Evolutionary conservation across 2,113 vertebrate genomes (phyloP).

Genomic region (Lepus timidus): DNA sequence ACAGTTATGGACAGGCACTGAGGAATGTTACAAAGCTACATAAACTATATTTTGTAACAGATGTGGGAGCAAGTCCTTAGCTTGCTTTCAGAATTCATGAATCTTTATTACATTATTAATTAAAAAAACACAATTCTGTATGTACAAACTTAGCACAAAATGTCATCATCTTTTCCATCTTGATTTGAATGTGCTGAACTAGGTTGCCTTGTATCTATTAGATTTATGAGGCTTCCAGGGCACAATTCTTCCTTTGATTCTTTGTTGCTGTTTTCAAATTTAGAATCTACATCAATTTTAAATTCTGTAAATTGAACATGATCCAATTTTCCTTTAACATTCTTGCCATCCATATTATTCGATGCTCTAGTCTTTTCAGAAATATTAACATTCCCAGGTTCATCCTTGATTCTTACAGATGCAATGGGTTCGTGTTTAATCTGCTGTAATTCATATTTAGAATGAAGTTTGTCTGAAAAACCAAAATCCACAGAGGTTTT

Average conservation of each 20-base stretch:
- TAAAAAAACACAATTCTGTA: constrained; percentile 89
- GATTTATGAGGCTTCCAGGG: constrained; percentile 85
- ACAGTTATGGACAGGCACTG: constrained; percentile 99
- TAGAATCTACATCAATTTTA: constrained; percentile 84
- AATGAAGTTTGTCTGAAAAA: constrained; percentile 84
- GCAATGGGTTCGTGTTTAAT: constrained; percentile 87
- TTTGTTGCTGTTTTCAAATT: constrained; percentile 87
- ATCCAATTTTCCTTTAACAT: constrained; percentile 86
- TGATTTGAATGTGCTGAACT: constrained; percentile 88
- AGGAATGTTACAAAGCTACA: constrained; percentile 98
- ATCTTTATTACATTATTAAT: constrained; percentile 90
- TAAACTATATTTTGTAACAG: constrained; percentile 92
- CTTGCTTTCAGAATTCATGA: constrained; percentile 88
- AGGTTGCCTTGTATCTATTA: constrained; percentile 90
- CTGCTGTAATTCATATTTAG: constrained; percentile 84
- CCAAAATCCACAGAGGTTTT: constrained; percentile 86
- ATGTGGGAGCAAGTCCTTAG: constrained; percentile 87
- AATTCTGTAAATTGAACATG: constrained; percentile 85
- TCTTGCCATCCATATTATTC: constrained; percentile 84
- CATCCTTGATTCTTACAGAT: constrained; percentile 85
- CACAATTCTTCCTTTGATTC: constrained; percentile 90
- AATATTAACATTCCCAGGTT: constrained; percentile 83
- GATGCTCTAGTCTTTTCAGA: constrained; percentile 87
- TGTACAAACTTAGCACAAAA: constrained; percentile 95
- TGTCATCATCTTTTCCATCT: constrained; percentile 92